Conservation (phyloP, 2,113 vertebrate genomes). For the Scalopus aquaticus region DNA sequence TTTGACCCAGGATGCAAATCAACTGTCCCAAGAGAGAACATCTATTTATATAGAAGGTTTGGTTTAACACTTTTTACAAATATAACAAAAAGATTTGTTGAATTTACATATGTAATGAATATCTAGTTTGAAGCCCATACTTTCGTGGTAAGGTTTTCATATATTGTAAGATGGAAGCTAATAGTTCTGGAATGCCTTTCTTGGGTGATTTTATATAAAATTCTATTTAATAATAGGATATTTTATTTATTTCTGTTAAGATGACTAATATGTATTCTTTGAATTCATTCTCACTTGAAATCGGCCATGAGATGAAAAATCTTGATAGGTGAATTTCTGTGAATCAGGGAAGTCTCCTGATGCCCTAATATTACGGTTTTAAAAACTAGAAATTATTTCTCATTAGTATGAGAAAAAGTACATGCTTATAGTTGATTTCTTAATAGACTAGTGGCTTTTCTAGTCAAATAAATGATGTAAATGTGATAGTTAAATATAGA, state of each 20-base stretch:
- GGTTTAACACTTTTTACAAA: constrained; percentile 69
- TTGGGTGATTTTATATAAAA: constrained; percentile 31
- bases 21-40: constrained; percentile 86
- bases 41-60: constrained; percentile 90
- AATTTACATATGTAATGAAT: constrained; percentile 48
- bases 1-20: constrained; percentile 82
- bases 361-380: neutral
- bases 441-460: constrained; percentile 17
- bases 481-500: constrained; percentile 21
- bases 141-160: constrained; percentile 32
- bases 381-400: constrained; percentile 23
- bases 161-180: neutral
- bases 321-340: constrained; percentile 50
- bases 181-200: constrained; percentile 15
- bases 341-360: neutral
- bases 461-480: constrained; percentile 34
- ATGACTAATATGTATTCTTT: constrained; percentile 38
- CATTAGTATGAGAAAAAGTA: constrained; percentile 9
- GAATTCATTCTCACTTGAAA: constrained; percentile 47
- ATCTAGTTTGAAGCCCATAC: constrained; percentile 19
- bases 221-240: constrained; percentile 13
- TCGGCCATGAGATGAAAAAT: neutral
- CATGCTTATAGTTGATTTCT: constrained; percentile 1
- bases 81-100: constrained; percentile 55
- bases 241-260: constrained; percentile 43